Evolutionary conservation across 2,888 invertebrate genomes (phyloP), one percentile per base, ranked within the genome.

Genomic region (Tigriopus californicus): DNA sequence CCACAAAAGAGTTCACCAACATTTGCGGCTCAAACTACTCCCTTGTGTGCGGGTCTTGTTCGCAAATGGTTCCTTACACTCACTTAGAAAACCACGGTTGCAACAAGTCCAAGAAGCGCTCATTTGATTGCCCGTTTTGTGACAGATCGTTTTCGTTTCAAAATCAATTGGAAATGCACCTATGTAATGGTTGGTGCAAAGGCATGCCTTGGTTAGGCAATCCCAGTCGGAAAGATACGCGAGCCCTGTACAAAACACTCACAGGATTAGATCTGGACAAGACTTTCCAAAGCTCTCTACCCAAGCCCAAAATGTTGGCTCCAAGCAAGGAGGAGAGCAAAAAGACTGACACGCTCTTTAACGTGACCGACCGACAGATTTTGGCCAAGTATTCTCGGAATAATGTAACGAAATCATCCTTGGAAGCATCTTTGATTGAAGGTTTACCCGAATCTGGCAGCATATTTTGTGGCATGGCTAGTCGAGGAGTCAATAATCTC

Each of bases 141-240:
- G 56, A 33, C 3, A 20, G 56, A 20, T 15, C 13, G 12, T 56
- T 56, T n/a, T 3, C 18, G 15, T 18, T 15, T 15, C 44, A 41
- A 24, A 24, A 44, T n/a, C 56, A 46, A 25, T 24, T 56, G 12
- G 56, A 56, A 12, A 42, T 56, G 42, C 56, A 56, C 20, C 22
- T 56, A 11, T 41, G 15, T n/a, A 56, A 56, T 22, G 56, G 56
- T 13, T 56, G 56, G 56, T 56, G 56, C 44, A 56, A 46, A 11
- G 49, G 22, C 2, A 54, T 54, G 56, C 15, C 4, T 46, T 18
- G 15, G 20, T 20, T 20, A 20, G 44, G 22, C 24, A 46, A 56
- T 8, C 18, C 13, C 11, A 12, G 44, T 12, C 18, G 20, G 6
- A 6, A 44, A 2, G 46, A 56, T n/a, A 44, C 25, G 2, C 1